Evolutionary conservation across 2,888 invertebrate species (phyloP), one percentile per base, ranked within the genome.

Genomic region (Perizoma flavofasciatum): DNA sequence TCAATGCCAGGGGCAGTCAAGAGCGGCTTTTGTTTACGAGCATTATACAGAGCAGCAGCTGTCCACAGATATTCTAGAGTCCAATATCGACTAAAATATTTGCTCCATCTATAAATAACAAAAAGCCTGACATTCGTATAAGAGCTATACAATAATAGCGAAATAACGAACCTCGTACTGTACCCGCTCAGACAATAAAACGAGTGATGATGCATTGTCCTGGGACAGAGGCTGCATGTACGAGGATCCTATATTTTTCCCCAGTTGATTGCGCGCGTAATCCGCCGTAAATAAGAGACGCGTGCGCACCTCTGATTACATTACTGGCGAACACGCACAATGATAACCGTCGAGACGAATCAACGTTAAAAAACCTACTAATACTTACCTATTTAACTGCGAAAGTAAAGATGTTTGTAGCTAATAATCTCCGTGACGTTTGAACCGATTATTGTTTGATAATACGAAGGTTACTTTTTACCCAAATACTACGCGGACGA

Each of bases 231-330:
- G 66, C 63, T 59, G 51, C 57, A 55, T 65, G 51, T 68, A 67
- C 66, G 66, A 70, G 64, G 70, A 61, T 73, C 67, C 65, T 61
- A 69, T 70, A 72, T 80, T 81, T 81, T 85, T 83, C 76, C 68
- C 70, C 69, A 67, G 80, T 79, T 86, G 88, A 89, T 86, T 89
- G 86, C 77, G 77, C 79, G 83, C 85, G 84, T 89, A 91, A 90
- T 88, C 89, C 88, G 85, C 83, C 85, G 87, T 91, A 89, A 88
- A 91, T 90, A 88, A 88, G 85, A 78, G 79, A 75, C 85, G 84
- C 87, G 84, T 61, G 61, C 84, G 82, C 84, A 72, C 69, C 72
- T 75, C 81, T 89, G 90, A 89, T 89, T 86, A 85, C 83, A 85
- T 85, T 86, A 85, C 78, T 61, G 76, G 65, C 60, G 69, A 51